phyloP scores from a whole-genome alignment of 2,113 vertebrate species.

The Sturnus vulgaris region DNA sequence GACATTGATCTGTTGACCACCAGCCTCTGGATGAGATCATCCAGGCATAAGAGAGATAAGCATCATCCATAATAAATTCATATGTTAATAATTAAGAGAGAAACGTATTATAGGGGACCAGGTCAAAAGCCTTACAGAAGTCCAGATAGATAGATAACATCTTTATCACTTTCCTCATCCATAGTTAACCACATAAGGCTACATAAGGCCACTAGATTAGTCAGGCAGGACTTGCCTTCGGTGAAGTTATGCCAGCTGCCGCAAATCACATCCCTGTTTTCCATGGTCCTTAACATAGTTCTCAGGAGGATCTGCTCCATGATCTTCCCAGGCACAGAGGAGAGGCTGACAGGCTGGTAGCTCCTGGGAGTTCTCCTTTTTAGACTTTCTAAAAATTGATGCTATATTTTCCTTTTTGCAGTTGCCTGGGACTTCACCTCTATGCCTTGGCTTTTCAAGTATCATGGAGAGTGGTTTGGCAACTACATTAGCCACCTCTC shows the following conservation, averaged over 20 bases:
- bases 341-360: background rate
- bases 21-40: background rate
- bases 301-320: background rate
- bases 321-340: background rate
- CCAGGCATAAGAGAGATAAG: background rate
- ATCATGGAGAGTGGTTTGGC: background rate
- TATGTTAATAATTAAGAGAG: background rate
- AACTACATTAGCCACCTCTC: background rate
- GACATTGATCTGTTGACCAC: background rate
- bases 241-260: background rate
- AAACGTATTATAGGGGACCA: background rate
- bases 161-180: background rate
- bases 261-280: background rate
- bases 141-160: background rate
- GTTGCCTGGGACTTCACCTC: background rate
- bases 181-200: background rate
- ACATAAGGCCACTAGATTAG: background rate
- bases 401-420: background rate
- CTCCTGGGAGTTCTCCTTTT: background rate
- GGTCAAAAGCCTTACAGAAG: background rate
- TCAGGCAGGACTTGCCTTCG: background rate
- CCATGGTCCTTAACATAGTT: background rate
- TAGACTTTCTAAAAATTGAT: background rate
- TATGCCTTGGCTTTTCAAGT: background rate
- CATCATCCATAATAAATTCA: no score